A percentile compares a stretch with the other conserved stretches of the same genome.
Conservation (phyloP, 2,113 vertebrate species). For the Tragelaphus scriptus region DNA sequence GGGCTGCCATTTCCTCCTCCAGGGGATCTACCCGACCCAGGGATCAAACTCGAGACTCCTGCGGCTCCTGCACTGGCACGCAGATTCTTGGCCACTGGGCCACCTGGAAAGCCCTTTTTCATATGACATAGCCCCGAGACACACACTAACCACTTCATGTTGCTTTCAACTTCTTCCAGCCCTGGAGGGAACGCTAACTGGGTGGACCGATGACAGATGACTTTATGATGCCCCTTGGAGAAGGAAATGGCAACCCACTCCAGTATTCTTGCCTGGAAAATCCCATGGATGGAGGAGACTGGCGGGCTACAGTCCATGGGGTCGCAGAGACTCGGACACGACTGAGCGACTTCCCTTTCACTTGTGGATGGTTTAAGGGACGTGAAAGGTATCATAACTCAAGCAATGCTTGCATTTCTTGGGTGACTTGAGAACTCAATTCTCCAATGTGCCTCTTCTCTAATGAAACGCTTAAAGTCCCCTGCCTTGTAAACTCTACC, state of each 20-base stretch:
- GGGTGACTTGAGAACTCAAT: not conserved
- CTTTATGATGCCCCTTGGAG: not conserved
- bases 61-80: not conserved
- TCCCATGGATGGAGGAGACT: not conserved
- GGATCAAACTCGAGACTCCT: not conserved
- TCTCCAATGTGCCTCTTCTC: not conserved
- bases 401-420: not conserved
- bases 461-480: not conserved
- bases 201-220: not conserved
- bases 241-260: not conserved
- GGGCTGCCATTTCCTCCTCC: not conserved
- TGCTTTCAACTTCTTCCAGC: no score
- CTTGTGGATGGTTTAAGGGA: not conserved
- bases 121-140: accelerated
- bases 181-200: not conserved
- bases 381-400: not conserved
- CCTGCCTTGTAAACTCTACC: not conserved
- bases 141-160: not conserved
- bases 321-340: accelerated
- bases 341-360: not conserved
- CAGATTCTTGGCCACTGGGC: not conserved
- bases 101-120: not conserved
- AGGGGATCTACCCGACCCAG: not conserved
- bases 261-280: not conserved
- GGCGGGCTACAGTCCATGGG: not conserved